A percentile compares a stretch with the other conserved stretches of the same genome.
Conservation (phyloP, 2,113 vertebrate genomes). For the Arizona elegans region DNA sequence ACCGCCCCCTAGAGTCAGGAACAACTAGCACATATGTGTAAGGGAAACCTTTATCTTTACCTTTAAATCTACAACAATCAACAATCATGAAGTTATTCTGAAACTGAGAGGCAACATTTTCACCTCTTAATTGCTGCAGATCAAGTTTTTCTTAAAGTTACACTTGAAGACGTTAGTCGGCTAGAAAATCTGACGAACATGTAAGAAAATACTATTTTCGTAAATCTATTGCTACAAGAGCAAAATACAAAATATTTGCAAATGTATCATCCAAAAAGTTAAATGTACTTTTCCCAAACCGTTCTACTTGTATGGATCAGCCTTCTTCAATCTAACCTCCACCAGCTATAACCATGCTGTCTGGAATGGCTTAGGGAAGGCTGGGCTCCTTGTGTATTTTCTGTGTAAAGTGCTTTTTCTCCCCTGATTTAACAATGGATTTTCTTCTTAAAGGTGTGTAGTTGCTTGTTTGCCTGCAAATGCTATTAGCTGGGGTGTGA, state of each 20-base stretch:
- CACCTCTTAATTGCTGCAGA: background rate
- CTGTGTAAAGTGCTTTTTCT: background rate
- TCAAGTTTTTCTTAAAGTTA: background rate
- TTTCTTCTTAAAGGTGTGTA: conserved; percentile 30
- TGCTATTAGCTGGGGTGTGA: conserved; percentile 23
- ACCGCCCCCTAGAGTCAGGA: too few species aligned
- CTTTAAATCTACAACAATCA: background rate
- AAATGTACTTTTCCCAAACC: background rate
- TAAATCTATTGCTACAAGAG: background rate
- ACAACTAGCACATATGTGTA: too few species aligned
- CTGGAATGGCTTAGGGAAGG: background rate
- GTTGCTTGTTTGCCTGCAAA: conserved; percentile 16
- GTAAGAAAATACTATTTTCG: background rate
- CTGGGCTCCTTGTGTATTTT: background rate
- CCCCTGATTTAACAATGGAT: background rate
- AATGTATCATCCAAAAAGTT: background rate
- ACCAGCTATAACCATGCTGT: background rate
- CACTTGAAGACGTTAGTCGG: background rate
- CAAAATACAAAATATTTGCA: background rate
- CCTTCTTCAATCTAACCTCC: background rate
- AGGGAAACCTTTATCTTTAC: too few species aligned
- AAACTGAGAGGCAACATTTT: background rate
- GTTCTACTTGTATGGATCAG: background rate
- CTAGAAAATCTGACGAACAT: background rate
- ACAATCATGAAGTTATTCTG: background rate